Percentiles rank a stretch among this genome's conserved stretches.
phyloP scores from a whole-genome alignment of 1,140 invertebrate genomes.

The Atta colombica region DNA sequence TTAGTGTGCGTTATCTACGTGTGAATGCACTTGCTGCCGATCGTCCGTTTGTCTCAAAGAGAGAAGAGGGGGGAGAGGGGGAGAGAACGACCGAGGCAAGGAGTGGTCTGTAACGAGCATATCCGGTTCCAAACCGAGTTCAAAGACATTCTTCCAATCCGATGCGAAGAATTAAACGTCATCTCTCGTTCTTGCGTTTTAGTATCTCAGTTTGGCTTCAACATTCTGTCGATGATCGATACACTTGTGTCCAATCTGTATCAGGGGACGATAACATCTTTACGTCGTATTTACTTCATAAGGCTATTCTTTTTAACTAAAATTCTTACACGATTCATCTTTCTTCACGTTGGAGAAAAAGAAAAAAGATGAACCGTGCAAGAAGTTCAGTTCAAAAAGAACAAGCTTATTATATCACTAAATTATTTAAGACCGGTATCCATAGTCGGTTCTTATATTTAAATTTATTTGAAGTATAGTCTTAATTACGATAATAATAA shows the following conservation, averaged over 20 bases:
- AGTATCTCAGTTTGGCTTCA: not conserved
- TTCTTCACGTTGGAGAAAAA: too few relatives aligned
- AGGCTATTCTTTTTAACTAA: too few relatives aligned
- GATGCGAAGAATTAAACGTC: slow-evolving; percentile 47
- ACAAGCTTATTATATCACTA: not conserved
- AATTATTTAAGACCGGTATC: not conserved
- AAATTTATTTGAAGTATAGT: too few relatives aligned
- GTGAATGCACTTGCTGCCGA: slow-evolving; percentile 71
- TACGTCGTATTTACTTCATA: not conserved
- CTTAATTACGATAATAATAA: too few relatives aligned
- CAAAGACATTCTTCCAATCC: slow-evolving; percentile 63
- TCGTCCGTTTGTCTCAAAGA: slow-evolving; percentile 46
- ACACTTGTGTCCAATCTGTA: not conserved
- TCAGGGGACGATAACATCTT: not conserved
- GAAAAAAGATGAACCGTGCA: too few relatives aligned
- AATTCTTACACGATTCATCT: too few relatives aligned
- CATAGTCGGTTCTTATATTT: too few relatives aligned
- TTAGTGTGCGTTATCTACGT: slow-evolving; percentile 68
- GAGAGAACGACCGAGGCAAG: not conserved
- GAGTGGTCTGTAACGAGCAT: slow-evolving; percentile 64
- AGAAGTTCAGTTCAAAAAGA: too few relatives aligned
- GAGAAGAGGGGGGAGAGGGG: not conserved
- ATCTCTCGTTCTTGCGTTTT: slow-evolving; percentile 28
- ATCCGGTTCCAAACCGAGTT: slow-evolving; percentile 75
- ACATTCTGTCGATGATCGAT: not conserved